Evolutionary conservation across 2,888 invertebrate genomes (phyloP).

Genomic region (Agriopis leucophaearia): DNA sequence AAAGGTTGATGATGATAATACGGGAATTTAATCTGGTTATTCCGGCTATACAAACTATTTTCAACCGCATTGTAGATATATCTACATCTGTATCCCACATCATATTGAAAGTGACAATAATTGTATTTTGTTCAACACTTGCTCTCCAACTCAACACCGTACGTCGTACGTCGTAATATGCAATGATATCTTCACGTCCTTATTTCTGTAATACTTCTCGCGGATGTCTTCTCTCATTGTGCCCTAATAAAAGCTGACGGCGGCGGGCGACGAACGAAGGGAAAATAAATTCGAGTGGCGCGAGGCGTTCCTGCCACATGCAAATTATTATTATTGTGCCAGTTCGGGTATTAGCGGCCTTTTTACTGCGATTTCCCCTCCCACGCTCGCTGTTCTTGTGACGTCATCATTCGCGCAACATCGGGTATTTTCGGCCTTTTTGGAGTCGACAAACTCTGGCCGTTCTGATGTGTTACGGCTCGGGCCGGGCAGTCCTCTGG

Average conservation of each 20-base stretch:
- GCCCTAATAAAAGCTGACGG: constrained; percentile 57
- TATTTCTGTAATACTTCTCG: constrained; percentile 24
- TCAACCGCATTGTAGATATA: too few species aligned
- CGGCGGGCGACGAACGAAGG: constrained; percentile 49
- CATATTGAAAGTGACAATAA: not conserved
- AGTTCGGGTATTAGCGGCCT: constrained; percentile 67
- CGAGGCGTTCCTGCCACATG: constrained; percentile 67
- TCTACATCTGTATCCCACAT: too few species aligned
- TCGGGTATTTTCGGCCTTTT: constrained; percentile 7
- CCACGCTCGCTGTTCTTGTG: constrained; percentile 10
- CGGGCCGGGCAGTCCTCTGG: constrained; percentile 20
- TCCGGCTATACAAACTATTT: too few species aligned
- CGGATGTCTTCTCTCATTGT: constrained; percentile 26
- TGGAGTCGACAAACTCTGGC: constrained; percentile 35
- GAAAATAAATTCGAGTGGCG: constrained; percentile 61
- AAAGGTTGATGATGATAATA: too few species aligned
- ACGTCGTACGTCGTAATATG: constrained; percentile 43
- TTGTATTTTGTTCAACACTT: not conserved
- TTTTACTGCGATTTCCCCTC: constrained; percentile 54
- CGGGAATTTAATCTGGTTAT: too few species aligned
- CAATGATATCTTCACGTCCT: constrained; percentile 25
- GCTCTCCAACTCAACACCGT: not conserved
- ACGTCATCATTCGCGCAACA: constrained; percentile 9
- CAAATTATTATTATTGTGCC: constrained; percentile 77
- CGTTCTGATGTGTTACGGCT: constrained; percentile 36